Evolutionary conservation across 1,140 invertebrate genomes (phyloP).

Genomic region (Globodera rostochiensis): DNA sequence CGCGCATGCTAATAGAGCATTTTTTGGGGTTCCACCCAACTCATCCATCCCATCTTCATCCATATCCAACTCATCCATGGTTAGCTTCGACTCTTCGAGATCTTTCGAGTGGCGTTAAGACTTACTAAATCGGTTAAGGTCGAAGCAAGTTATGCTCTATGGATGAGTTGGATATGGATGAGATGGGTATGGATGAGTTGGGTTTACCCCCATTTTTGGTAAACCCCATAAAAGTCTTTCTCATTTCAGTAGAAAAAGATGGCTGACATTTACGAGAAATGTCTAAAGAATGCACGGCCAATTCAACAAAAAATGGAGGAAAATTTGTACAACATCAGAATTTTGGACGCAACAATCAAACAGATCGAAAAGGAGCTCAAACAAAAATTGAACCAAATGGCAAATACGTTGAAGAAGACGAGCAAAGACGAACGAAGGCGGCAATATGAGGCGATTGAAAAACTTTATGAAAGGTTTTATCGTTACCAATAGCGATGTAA

Average conservation of each 20-base stretch:
- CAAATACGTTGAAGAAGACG: constrained; percentile 13
- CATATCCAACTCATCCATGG: too few species aligned
- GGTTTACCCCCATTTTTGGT: too few species aligned
- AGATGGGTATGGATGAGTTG: too few species aligned
- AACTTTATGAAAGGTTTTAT: background rate
- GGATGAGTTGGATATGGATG: too few species aligned
- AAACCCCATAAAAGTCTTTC: too few species aligned
- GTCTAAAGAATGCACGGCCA: constrained; percentile 21
- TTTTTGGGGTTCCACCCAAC: too few species aligned
- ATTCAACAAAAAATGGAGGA: constrained; percentile 26
- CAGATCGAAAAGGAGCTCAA: constrained; percentile 14
- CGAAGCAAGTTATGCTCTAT: too few species aligned
- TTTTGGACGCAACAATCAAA: constrained; percentile 15
- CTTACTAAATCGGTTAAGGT: too few species aligned
- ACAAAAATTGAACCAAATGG: constrained; percentile 17
- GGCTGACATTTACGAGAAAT: constrained; percentile 27
- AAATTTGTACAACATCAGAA: constrained; percentile 10
- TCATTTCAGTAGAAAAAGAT: background rate
- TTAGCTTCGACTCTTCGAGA: too few species aligned
- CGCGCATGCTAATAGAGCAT: too few species aligned
- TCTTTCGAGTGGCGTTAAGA: too few species aligned
- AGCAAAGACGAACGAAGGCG: constrained; percentile 20
- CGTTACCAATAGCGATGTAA: background rate
- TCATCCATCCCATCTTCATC: too few species aligned
- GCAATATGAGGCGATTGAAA: constrained; percentile 14